Conservation (phyloP, 2,113 vertebrate species). For the Boulengeromyrus knoepffleri region DNA sequence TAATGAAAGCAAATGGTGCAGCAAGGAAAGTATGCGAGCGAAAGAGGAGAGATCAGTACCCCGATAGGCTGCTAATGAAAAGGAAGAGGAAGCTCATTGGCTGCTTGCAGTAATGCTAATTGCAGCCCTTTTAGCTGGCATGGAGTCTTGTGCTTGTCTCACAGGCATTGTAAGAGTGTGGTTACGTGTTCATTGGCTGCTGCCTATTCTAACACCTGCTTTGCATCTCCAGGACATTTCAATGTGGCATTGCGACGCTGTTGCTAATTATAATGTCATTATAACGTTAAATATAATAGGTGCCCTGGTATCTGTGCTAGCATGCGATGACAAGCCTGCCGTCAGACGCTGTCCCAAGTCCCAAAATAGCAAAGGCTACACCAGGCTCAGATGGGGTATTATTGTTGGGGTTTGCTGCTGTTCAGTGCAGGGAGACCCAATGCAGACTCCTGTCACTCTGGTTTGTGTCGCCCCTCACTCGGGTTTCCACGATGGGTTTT, state of each 20-base stretch:
- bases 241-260: background rate
- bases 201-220: background rate
- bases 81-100: background rate
- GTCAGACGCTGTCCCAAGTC: background rate
- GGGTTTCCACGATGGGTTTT: background rate
- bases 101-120: background rate
- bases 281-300: background rate
- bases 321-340: background rate
- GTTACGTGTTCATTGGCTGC: background rate
- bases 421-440: background rate
- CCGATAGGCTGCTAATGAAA: background rate
- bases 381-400: background rate
- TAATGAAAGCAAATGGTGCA: conserved; percentile 9
- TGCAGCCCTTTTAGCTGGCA: background rate
- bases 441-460: background rate
- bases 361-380: background rate
- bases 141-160: background rate
- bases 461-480: background rate
- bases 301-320: background rate
- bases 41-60: background rate
- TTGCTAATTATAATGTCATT: background rate
- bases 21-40: background rate
- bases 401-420: background rate
- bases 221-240: background rate
- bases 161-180: background rate